Conservation (phyloP, 2,888 invertebrate genomes). For the Ectropis crepuscularia region DNA sequence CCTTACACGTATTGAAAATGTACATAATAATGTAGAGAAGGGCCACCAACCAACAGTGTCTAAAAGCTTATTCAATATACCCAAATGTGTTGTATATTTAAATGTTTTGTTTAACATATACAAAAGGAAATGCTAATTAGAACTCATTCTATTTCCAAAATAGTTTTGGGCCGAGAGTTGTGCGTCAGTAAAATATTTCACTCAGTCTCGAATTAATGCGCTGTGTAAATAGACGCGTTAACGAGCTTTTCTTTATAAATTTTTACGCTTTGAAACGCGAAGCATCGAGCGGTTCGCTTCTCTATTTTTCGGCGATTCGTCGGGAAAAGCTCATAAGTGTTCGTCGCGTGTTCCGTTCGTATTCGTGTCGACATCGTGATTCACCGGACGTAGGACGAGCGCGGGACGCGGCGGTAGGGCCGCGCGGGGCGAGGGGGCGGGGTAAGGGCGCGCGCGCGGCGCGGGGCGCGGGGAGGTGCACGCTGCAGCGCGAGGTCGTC, state of each 20-base stretch:
- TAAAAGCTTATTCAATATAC: no score
- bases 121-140: slow-evolving; percentile 15
- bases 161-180: slow-evolving; percentile 10
- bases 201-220: slow-evolving; percentile 33
- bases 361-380: slow-evolving; percentile 61
- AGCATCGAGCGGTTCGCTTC: slow-evolving; percentile 14
- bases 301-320: slow-evolving; percentile 13
- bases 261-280: slow-evolving; percentile 25
- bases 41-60: no score
- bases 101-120: not conserved
- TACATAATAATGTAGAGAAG: no score
- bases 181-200: slow-evolving; percentile 38
- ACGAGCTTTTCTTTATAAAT: slow-evolving; percentile 42
- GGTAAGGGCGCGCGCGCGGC: slow-evolving; percentile 56
- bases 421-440: slow-evolving; percentile 47
- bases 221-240: slow-evolving; percentile 49
- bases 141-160: slow-evolving; percentile 18
- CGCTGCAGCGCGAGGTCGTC: slow-evolving; percentile 84
- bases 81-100: not conserved
- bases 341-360: slow-evolving; percentile 33
- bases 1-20: no score
- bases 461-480: slow-evolving; percentile 72
- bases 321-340: slow-evolving; percentile 19
- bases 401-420: slow-evolving; percentile 49
- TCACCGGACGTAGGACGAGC: slow-evolving; percentile 65